Evolutionary conservation across 2,797 vertebrate genomes (phyloP).

Genomic region (Parotocinclus haroldoi): DNA sequence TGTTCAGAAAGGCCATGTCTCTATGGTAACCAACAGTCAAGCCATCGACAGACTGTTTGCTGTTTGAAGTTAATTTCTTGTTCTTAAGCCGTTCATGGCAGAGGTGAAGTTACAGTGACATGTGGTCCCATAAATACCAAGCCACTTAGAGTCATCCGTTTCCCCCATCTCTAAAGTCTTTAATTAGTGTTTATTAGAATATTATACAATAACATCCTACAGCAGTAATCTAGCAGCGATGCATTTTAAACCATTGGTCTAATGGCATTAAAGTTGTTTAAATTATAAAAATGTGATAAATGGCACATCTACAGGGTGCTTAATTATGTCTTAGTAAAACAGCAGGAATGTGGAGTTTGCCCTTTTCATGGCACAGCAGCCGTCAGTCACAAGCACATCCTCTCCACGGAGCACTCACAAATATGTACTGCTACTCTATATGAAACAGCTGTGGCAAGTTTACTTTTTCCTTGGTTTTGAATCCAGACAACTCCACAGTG

Average conservation of each 20-base stretch:
- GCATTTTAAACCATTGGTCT: constrained; percentile 3
- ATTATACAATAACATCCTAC: background rate
- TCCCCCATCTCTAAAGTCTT: background rate
- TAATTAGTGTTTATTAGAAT: background rate
- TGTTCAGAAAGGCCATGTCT: constrained; percentile 33
- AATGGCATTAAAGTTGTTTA: constrained; percentile 30
- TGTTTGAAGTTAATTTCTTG: constrained; percentile 31
- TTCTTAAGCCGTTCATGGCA: constrained; percentile 24
- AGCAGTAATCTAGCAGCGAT: background rate
- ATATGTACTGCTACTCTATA: constrained; percentile 3
- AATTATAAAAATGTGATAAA: constrained; percentile 50
- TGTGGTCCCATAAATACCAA: too few relatives aligned
- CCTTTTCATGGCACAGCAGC: constrained; percentile 31
- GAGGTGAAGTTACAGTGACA: background rate
- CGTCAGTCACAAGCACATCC: constrained; percentile 13
- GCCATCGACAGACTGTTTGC: constrained; percentile 32
- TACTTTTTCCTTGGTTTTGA: too few relatives aligned
- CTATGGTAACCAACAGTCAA: constrained; percentile 24
- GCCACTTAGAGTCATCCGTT: too few relatives aligned
- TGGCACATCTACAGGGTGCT: constrained; percentile 58
- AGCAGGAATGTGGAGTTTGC: constrained; percentile 28
- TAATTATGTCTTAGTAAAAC: constrained; percentile 39
- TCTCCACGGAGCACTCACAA: constrained; percentile 14
- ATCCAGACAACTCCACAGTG: too few relatives aligned
- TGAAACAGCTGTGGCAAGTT: constrained; percentile 5